phyloP scores from a whole-genome alignment of 2,888 invertebrate species.

The Sthenelais limicola region DNA sequence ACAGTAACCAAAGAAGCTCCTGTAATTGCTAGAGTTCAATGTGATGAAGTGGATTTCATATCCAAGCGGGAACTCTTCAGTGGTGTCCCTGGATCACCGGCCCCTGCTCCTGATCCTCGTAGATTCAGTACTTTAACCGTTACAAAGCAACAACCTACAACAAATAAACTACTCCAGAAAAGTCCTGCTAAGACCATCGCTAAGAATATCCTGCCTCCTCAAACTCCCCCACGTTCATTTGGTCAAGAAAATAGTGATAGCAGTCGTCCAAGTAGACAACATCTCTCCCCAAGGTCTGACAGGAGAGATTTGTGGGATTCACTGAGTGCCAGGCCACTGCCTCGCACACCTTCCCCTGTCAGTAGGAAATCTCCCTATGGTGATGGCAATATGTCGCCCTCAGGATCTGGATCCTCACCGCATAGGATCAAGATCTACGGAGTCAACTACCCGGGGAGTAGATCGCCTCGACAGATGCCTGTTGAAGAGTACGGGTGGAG shows the following conservation, averaged over 20 bases:
- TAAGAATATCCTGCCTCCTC: no score
- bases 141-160: not conserved
- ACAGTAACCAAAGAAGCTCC: not conserved
- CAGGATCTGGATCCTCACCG: not conserved
- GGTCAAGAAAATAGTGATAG: no score
- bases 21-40: no score
- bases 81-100: not conserved
- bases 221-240: no score
- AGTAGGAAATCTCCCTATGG: not conserved
- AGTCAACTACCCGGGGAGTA: conserved; percentile 1
- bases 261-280: no score
- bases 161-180: no score
- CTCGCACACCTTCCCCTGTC: not conserved
- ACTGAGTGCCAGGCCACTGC: not conserved
- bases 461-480: not conserved
- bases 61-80: not conserved
- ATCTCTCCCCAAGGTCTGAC: no score
- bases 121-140: conserved; percentile 28
- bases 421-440: conserved; percentile 12
- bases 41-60: not conserved
- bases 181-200: no score
- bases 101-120: not conserved
- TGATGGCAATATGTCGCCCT: not conserved
- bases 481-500: not conserved
- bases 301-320: no score